Base-by-base conservation (phyloP, 2,888 invertebrate genomes). In the Apamea epomidion region DNA sequence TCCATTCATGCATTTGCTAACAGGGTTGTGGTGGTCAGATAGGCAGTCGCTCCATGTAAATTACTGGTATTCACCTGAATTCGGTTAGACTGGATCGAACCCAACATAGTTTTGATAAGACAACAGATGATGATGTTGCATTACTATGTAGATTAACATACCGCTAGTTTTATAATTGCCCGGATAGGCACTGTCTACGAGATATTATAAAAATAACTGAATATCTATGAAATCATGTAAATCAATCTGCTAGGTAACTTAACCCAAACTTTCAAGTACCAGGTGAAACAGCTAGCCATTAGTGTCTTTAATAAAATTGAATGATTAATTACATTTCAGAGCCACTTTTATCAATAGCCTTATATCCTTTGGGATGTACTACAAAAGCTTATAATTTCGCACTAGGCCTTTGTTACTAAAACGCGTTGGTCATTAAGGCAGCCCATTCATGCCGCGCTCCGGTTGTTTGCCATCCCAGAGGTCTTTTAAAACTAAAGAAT, bases 381-480 rank as follows among this genome's bases (percentile, higher is more conserved):
- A 70, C 21, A 75, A 75, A 71, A 72, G n/a, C n/a, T 54, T 37
- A 62, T 51, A 82, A 42, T 37, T 62, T 68, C 32, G 18, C 10
- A 67, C 42, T n/a, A 45, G 0, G 69, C 60, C 70, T 80, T 74
- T 45, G 65, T 83, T 80, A 84, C 51, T 75, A 74, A 75, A 84
- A 77, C 77, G 71, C n/a, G 60, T 29, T 14, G 74, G 78, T 88
- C 76, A 86, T 87, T 87, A 87, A 79, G 29, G 70, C 29, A 29
- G 48, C 18, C 79, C 67, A 84, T 87, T 86, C 81, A 88, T 67
- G 10, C 2, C 25, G n/a, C 62, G 45, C 62, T 37, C 58, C 25
- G 1, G 71, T 74, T 83, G 87, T 88, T 82, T 85, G 29, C 76
- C 54, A 60, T 68, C 64, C 60, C 72, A 64, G 48, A 82, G 69